Percentiles rank a stretch among this genome's conserved stretches.
These are phyloP conservation scores for Cyrtorhinus lividipennis DNA, from an alignment of 1,140 invertebrate genomes.

Conservation along the genomic window DNA sequence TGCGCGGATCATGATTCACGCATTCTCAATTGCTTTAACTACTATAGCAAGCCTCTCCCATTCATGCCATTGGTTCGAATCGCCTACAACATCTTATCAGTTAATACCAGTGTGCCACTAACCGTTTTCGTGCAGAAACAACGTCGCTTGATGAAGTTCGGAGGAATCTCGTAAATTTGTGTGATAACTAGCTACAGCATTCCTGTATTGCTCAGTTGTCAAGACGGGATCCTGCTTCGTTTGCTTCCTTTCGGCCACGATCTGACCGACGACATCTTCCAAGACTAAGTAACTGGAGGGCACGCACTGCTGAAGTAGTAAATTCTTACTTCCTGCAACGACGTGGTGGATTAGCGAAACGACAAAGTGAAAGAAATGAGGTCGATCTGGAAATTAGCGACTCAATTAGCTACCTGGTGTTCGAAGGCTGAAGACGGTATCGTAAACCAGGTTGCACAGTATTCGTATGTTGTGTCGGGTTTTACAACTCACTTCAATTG, in stretches of 20 bases:
- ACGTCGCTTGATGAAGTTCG: constrained; percentile 87
- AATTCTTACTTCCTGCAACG: constrained; percentile 67
- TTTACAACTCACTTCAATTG: constrained; percentile 82
- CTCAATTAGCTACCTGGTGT: constrained; percentile 43
- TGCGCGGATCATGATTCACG: too few relatives aligned
- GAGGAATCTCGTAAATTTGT: constrained; percentile 49
- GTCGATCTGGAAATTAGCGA: background rate
- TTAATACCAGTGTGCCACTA: constrained; percentile 21
- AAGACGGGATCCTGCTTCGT: constrained; percentile 73
- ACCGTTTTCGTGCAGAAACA: constrained; percentile 96
- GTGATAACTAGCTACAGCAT: constrained; percentile 43
- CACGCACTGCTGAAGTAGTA: constrained; percentile 83
- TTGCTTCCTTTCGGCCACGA: constrained; percentile 54
- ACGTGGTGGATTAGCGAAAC: too few relatives aligned
- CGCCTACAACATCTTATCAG: too few relatives aligned
- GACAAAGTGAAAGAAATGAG: background rate
- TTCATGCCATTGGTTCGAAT: too few relatives aligned
- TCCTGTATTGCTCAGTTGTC: constrained; percentile 68
- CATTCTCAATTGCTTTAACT: too few relatives aligned
- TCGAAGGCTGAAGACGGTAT: constrained; percentile 78
- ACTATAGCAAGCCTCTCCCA: too few relatives aligned
- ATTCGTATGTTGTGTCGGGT: constrained; percentile 82
- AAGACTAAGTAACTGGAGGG: constrained; percentile 89
- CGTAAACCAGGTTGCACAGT: constrained; percentile 84
- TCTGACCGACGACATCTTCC: constrained; percentile 74